phyloP scores from a whole-genome alignment of 2,797 vertebrate species.

The Pangasius macronema region DNA sequence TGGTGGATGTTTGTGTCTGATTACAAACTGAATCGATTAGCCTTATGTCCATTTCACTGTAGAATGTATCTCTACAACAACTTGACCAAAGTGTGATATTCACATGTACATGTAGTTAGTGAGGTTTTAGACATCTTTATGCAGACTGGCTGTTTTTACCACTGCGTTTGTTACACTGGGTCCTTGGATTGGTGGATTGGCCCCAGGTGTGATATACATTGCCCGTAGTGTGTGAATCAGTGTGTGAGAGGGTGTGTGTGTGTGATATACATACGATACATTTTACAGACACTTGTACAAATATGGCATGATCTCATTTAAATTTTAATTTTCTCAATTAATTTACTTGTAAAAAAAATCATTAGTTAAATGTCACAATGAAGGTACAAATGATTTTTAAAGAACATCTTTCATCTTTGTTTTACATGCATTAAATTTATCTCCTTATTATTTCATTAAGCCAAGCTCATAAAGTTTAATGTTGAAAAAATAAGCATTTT shows the following conservation, averaged over 20 bases:
- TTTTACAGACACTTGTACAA: neutral
- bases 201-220: neutral
- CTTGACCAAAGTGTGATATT: too few relatives aligned
- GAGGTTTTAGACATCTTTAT: too few relatives aligned
- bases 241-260: neutral
- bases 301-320: neutral
- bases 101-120: too few relatives aligned
- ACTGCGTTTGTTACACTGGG: too few relatives aligned
- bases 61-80: neutral
- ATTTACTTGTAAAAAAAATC: too few relatives aligned
- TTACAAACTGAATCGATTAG: neutral
- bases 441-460: neutral
- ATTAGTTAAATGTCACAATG: neutral
- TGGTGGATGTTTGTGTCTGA: neutral
- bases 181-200: too few relatives aligned
- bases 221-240: neutral
- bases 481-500: neutral
- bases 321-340: neutral
- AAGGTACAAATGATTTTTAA: too few relatives aligned
- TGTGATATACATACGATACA: neutral
- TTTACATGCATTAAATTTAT: too few relatives aligned
- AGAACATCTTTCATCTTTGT: too few relatives aligned
- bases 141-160: too few relatives aligned
- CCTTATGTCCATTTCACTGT: neutral
- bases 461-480: neutral